Conservation (phyloP, 2,797 vertebrate genomes). For the Pteronotus mesoamericanus region DNA sequence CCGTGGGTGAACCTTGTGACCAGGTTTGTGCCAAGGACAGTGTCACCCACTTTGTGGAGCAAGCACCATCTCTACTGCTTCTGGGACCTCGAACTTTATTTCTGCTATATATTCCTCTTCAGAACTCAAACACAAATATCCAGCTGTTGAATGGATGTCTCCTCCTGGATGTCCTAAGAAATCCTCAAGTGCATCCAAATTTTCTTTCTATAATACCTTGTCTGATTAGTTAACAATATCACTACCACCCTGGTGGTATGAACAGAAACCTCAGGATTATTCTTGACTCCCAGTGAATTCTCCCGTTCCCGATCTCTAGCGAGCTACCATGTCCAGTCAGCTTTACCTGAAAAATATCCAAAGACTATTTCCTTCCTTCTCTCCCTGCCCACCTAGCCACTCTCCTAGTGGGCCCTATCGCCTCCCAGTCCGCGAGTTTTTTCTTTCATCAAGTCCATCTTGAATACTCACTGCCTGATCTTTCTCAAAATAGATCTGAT, state of each 20-base stretch:
- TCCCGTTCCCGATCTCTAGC: neutral
- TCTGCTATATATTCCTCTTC: neutral
- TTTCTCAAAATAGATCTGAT: neutral
- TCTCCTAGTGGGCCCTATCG: neutral
- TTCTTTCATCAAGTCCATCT: neutral
- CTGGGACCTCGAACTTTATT: neutral
- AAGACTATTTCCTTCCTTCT: neutral
- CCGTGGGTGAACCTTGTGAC: neutral
- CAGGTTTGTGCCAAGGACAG: neutral
- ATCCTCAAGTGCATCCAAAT: neutral
- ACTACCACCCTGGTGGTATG: neutral
- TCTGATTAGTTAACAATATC: neutral
- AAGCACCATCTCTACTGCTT: too few species aligned
- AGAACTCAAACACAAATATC: neutral
- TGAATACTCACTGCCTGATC: neutral
- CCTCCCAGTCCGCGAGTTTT: accelerated
- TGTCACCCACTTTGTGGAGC: neutral
- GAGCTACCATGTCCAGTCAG: neutral
- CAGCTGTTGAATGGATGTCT: neutral
- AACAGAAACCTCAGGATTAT: neutral
- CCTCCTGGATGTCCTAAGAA: neutral
- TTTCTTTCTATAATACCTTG: neutral
- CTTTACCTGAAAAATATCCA: neutral
- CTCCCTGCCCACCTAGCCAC: neutral
- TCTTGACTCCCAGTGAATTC: neutral